Conservation (phyloP, 2,888 invertebrate genomes). For the Parthenolecanium corni region DNA sequence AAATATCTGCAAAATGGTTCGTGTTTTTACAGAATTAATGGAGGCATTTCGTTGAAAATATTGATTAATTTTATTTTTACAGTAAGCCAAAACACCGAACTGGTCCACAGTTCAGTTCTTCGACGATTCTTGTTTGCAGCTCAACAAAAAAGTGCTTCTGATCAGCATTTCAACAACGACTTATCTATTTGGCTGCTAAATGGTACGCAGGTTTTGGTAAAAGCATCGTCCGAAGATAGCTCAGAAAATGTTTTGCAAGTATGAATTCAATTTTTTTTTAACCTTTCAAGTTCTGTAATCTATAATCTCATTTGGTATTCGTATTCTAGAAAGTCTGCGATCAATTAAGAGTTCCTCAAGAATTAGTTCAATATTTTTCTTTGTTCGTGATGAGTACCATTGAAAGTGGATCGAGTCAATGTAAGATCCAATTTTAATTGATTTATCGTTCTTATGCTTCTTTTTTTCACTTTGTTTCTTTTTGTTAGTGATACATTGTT, state of each 20-base stretch:
- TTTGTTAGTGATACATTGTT: conserved; percentile 60
- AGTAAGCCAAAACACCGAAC: conserved; percentile 77
- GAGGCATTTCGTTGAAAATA: not conserved
- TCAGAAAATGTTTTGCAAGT: conserved; percentile 67
- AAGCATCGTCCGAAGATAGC: conserved; percentile 67
- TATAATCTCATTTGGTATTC: too few relatives aligned
- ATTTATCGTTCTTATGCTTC: not conserved
- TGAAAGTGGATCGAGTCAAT: conserved; percentile 55
- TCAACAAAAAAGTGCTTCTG: conserved; percentile 73
- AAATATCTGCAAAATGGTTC: conserved; percentile 87
- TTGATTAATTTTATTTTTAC: conserved; percentile 36
- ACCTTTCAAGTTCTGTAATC: too few relatives aligned
- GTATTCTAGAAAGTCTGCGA: conserved; percentile 59
- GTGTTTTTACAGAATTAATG: conserved; percentile 35
- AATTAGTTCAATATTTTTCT: conserved; percentile 77
- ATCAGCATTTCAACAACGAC: conserved; percentile 55
- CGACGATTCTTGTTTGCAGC: conserved; percentile 80
- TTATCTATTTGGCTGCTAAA: conserved; percentile 77
- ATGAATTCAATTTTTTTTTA: conserved; percentile 27
- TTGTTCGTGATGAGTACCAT: conserved; percentile 73
- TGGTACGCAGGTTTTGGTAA: conserved; percentile 69
- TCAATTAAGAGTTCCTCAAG: conserved; percentile 65
- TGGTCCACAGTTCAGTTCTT: conserved; percentile 67
- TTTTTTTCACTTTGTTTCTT: too few relatives aligned
- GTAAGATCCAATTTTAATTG: conserved; percentile 40